Base-by-base conservation (phyloP, 2,113 vertebrate genomes). In the Propithecus coquereli region DNA sequence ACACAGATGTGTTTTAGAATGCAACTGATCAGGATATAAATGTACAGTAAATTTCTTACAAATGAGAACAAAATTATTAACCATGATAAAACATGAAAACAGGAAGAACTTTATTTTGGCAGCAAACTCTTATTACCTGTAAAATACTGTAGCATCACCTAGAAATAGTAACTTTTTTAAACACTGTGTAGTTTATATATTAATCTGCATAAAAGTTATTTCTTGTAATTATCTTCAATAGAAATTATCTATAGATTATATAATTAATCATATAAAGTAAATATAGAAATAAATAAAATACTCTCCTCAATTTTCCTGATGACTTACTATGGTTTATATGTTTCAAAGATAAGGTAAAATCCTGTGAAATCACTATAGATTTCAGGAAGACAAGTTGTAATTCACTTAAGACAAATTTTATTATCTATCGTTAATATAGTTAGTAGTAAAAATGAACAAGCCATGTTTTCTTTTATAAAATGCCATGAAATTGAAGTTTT, bases 401-500 rank as follows among this genome's bases (percentile, higher is more conserved):
- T 89, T 86, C 52, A 89, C 32, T 63, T 71, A 77, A 89, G 85
- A 95, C 3, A 91, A 52, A 68, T 73, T 70, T 93, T 37, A 94
- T 88, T 81, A 43, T 2, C 57, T 45, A 54, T n/a, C 82, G 25
- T 34, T 95, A 63, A 85, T 57, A 65, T n/a, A 34, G 6, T 27
- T 83, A 84, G 25, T 47, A 95, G 52, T 57, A 73, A 96, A 79
- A 71, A 50, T 2, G 66, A 50, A 85, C 59, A 1, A 81, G 4
- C 22, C 27, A 57, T 92, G n/a, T 61, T 95, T 96, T 94, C 6
- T 87, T 73, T 86, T 79, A 79, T 68, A 86, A 96, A 96, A 91
- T 40, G 32, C 40, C 63, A 77, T 25, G 92, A 88, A 93, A 61
- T 27, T 77, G 34, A 96, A 97, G 47, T 37, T 93, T 79, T 90